Conservation (phyloP, 2,888 invertebrate species). For the Dicyrtomina minuta region DNA sequence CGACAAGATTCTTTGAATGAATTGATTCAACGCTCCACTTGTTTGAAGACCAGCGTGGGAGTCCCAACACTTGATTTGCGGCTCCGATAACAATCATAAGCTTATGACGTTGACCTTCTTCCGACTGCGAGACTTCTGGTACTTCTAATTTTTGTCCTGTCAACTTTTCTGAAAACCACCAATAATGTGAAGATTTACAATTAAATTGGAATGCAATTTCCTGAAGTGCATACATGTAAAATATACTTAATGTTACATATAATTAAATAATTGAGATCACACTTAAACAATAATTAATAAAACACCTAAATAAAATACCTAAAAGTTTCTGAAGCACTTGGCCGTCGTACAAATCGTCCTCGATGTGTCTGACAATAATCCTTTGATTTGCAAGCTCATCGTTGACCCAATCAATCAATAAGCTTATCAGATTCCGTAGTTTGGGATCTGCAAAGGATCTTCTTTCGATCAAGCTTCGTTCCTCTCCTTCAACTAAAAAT, state of each 20-base stretch:
- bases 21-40: conserved; percentile 98
- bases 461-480: conserved; percentile 91
- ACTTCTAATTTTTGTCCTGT: conserved; percentile 89
- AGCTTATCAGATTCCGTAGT: conserved; percentile 89
- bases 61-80: conserved; percentile 78
- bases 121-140: conserved; percentile 97
- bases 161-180: conserved; percentile 80
- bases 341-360: conserved; percentile 97
- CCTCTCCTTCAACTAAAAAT: conserved; percentile 95
- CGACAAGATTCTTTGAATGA: conserved; percentile 93
- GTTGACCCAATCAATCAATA: too few species aligned
- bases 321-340: conserved; percentile 76
- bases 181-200: too few species aligned
- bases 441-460: conserved; percentile 83
- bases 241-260: too few species aligned
- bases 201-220: background rate
- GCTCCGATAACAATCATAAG: conserved; percentile 82
- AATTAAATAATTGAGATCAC: too few species aligned
- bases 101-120: conserved; percentile 95
- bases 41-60: conserved; percentile 73
- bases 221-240: background rate
- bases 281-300: too few species aligned
- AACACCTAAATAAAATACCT: conserved; percentile 58
- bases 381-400: conserved; percentile 92
- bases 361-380: conserved; percentile 94